Evolutionary conservation across 2,113 vertebrate species (phyloP), one percentile per base, ranked within the genome.

Genomic region (Solea solea): DNA sequence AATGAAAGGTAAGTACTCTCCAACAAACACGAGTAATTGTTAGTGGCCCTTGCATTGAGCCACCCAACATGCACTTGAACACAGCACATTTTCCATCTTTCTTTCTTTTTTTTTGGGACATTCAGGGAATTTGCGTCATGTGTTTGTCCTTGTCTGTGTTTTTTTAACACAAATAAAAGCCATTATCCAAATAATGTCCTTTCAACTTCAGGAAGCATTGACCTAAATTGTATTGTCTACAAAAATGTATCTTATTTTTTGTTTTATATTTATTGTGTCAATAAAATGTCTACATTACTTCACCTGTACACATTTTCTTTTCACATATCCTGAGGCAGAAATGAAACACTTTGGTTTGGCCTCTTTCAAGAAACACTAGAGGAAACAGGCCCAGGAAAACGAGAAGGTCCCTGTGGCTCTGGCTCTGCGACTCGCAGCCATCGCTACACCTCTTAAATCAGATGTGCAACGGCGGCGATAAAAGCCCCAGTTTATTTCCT

Each of bases 1-100:
- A 80, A 87, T 88, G 54, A 80, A 82, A 85, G 48, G 53, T 76
- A 86, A 88, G 89, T 61, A 83, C 86, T 74, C 86, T 90, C 46
- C 54, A 83, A 63, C 72, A 84, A 84, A 89, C 67, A 89, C 68
- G 46, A 83, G 60, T 69, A 77, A 82, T 85, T 84, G 76, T 78
- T 72, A 39, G 69, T 56, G 64, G 52, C 56, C 72, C 81, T 89
- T 90, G 85, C 86, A 62, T 45, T 68, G 53, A 79, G 72, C 67
- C 69, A 74, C 62, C 72, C 70, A 65, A 50, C 51, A 49, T 56
- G 59, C 78, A 82, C 84, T 89, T 76, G 79, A 89, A 72, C 71
- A 41, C 21, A 58, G 41, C 57, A 51, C 14, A 0, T 7, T 70
- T 78, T 69, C 49, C 21, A 21, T 21, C 21, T 21, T 21, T 21